Evolutionary conservation across 1,140 invertebrate genomes (phyloP).

Genomic region (Wasmannia auropunctata): DNA sequence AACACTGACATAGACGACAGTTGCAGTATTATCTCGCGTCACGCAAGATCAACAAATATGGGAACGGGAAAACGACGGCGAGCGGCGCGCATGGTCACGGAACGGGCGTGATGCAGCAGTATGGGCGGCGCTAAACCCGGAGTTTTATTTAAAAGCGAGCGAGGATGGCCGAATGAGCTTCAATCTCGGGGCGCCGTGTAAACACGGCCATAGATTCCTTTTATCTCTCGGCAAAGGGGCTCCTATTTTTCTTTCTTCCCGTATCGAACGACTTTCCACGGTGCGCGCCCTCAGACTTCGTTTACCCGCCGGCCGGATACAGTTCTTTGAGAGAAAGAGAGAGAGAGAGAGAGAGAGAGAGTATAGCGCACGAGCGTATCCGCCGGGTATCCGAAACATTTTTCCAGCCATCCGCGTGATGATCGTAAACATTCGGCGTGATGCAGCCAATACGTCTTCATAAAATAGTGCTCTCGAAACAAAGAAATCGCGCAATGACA

Average conservation of each 20-base stretch:
- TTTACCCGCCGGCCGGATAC: slow-evolving; percentile 42
- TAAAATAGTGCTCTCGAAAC: slow-evolving; percentile 5
- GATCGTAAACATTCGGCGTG: slow-evolving; percentile 51
- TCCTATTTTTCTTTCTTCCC: slow-evolving; percentile 55
- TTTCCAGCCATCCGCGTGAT: slow-evolving; percentile 42
- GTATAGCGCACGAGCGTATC: slow-evolving; percentile 23
- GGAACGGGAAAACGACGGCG: slow-evolving; percentile 14
- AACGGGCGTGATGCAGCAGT: slow-evolving; percentile 18
- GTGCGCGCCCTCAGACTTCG: slow-evolving; percentile 36
- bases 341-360: neutral
- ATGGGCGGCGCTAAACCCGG: slow-evolving; percentile 23
- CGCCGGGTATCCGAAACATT: slow-evolving; percentile 57
- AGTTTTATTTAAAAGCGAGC: slow-evolving; percentile 65
- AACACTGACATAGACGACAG: slow-evolving; percentile 5
- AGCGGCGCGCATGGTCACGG: slow-evolving; percentile 10
- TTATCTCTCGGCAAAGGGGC: slow-evolving; percentile 66
- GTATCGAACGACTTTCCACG: slow-evolving; percentile 54
- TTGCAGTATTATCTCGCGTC: slow-evolving; percentile 50
- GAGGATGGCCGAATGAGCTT: slow-evolving; percentile 57
- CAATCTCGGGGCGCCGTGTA: slow-evolving; percentile 65
- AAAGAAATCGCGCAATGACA: neutral
- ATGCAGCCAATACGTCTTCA: slow-evolving; percentile 37
- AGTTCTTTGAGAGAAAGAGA: slow-evolving; percentile 37
- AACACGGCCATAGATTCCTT: slow-evolving; percentile 72
- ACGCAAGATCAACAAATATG: slow-evolving; percentile 58